A percentile compares a stretch with the other conserved stretches of the same genome.
Evolutionary conservation across 2,888 invertebrate genomes (phyloP).

Genomic region (Dynastes grantii): DNA sequence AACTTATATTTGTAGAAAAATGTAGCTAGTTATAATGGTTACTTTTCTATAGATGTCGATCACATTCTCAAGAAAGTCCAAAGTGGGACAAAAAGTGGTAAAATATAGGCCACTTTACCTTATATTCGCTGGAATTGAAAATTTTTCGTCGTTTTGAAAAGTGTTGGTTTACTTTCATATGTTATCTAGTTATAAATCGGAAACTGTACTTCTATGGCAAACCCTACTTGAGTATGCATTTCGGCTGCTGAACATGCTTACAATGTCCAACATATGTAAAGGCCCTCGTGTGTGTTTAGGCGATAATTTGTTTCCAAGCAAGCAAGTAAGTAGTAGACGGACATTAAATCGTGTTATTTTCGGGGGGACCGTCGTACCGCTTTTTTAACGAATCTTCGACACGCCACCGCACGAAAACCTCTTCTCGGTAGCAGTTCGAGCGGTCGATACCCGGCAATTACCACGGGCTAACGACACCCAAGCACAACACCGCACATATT

Average conservation of each 20-base stretch:
- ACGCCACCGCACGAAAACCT: slow-evolving; percentile 27
- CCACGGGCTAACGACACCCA: slow-evolving; percentile 43
- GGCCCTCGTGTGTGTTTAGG: not conserved
- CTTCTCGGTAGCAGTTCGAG: slow-evolving; percentile 43
- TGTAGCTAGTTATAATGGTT: no score
- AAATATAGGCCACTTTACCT: no score
- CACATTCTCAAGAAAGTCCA: no score
- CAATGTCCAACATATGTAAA: not conserved
- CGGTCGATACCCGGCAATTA: slow-evolving; percentile 47
- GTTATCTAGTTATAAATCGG: not conserved
- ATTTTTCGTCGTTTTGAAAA: no score
- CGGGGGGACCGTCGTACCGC: not conserved
- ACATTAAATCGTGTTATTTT: slow-evolving; percentile 8
- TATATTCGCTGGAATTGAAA: no score
- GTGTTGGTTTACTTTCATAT: no score
- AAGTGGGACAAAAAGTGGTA: no score
- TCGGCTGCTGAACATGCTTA: slow-evolving; percentile 9
- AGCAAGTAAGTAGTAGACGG: not conserved
- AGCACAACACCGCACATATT: slow-evolving; percentile 19
- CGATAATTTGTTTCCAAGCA: slow-evolving; percentile 1
- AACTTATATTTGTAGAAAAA: no score
- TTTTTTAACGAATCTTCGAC: slow-evolving; percentile 34
- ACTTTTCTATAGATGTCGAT: no score
- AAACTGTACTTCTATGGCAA: not conserved
- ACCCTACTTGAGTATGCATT: not conserved